Evolutionary conservation across 2,888 invertebrate species (phyloP), one percentile per base, ranked within the genome.

Genomic region (Graphium colonna): DNA sequence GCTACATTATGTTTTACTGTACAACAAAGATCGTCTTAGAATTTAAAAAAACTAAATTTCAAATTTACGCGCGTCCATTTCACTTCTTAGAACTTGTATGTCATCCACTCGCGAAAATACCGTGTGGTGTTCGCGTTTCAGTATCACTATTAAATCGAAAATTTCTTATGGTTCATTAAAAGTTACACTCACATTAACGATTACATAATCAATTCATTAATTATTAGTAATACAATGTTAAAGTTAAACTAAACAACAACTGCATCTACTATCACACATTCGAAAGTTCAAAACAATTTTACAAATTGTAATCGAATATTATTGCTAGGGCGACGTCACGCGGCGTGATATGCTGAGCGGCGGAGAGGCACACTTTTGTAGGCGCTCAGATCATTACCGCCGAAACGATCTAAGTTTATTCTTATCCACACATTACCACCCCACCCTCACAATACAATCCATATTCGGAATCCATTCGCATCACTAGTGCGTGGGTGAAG

Each of bases 181-280:
- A 79, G 82, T 86, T 88, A 89, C 87, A 86, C 79, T 78, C 88
- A 87, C 87, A 76, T 86, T 88, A 90, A 89, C 88, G 84, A 85
- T 87, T 31, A 21, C 21, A 21, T 21, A 31, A 36, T 36, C 12
- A 36, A 36, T 36, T 31, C 31, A 31, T 31, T 86, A 73, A 69
- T 68, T 79, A 79, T 76, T 75, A 82, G 21, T 79, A 60, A 53
- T 75, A 80, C 78, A 62, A 71, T 71, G 65, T 73, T 74, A 83
- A 85, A 84, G 78, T 85, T 88, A 88, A 21, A 89, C 86, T 89
- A 90, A 90, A 90, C 89, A 90, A 90, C 90, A 89, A 90, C 89
- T 87, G 88, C 89, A 83, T 82, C 90, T 90, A 90, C 89, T 89
- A 90, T 90, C 90, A 90, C 90, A 90, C 90, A 88, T 90, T 90